Conservation (phyloP, 2,888 invertebrate genomes). For the Lycophotia porphyrea region DNA sequence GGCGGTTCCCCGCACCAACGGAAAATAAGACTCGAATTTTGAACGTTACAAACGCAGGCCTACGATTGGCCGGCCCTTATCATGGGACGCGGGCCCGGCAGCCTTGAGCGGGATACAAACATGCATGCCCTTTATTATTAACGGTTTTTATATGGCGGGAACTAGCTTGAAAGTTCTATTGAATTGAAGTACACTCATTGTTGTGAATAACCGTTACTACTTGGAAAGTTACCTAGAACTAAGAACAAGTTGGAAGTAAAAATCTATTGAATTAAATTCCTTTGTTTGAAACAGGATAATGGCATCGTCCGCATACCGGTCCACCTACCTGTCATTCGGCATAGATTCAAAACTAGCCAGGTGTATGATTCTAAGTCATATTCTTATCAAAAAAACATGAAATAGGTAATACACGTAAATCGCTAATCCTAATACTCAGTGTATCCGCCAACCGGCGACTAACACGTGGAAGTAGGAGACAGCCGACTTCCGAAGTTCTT, state of each 20-base stretch:
- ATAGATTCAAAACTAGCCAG: neutral
- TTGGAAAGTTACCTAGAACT: neutral
- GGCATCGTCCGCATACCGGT: conserved; percentile 4
- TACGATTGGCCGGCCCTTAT: conserved; percentile 86
- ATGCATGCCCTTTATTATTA: conserved; percentile 74
- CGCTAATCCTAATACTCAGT: conserved; percentile 40
- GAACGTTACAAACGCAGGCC: conserved; percentile 79
- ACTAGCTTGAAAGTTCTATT: conserved; percentile 11
- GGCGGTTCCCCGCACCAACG: conserved; percentile 45
- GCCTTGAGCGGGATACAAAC: conserved; percentile 80
- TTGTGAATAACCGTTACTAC: conserved; percentile 23
- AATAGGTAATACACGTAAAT: conserved; percentile 1
- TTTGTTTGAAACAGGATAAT: conserved; percentile 45
- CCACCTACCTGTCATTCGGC: neutral
- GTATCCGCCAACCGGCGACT: conserved; percentile 68
- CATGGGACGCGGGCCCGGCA: conserved; percentile 77
- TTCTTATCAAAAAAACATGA: conserved; percentile 12
- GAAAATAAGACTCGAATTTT: conserved; percentile 67
- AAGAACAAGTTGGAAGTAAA: neutral
- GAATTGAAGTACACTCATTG: conserved; percentile 27
- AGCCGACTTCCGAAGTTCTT: conserved; percentile 39
- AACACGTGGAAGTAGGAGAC: conserved; percentile 71
- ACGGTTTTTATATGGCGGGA: conserved; percentile 76
- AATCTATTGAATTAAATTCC: conserved; percentile 36
- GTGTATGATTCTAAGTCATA: neutral